Evolutionary conservation across 2,888 invertebrate genomes (phyloP), one percentile per base, ranked within the genome.

Genomic region (Tholera decimalis): DNA sequence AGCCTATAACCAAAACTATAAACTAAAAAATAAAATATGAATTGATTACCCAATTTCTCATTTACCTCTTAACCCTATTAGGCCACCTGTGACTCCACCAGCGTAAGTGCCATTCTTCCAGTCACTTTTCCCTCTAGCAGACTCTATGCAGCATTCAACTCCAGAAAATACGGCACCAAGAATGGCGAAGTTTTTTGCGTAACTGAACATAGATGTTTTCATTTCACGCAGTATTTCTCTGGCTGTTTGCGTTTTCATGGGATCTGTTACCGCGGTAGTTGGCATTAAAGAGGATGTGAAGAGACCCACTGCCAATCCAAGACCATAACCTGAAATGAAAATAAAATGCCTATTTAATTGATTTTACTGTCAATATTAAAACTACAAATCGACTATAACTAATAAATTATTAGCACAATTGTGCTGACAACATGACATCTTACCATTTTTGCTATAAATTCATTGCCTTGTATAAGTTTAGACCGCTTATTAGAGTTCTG

Each of bases 281-380:
- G 99, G 99, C 94, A 99, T 99, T 8, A 99, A 98, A 59, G 99
- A 99, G 0, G 99, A 98, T 43, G 99, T 98, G 90, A 99, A 99
- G 26, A 99, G 94, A 80, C 99, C 99, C 79, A 99, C 98, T 0
- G 98, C 99, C 61, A 98, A 98, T 56, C 99, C 99, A 74, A 99
- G 96, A 41, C 98, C 99, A 93, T 98, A 99, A 50, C 99, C 99
- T 99, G 87, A 60, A 85, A 83, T 51, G 9, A 41, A 7, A 49
- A 37, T 8, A 46, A 15, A 18, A 28, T 3, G 8, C 4, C 0
- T 22, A 11, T 18, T 24, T 5, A 15, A 53, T n/a, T 37, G 8
- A 18, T 13, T 8, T 33, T n/a, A n/a, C n/a, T n/a, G n/a, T n/a
- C n/a, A n/a, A n/a, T n/a, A n/a, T n/a, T n/a, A n/a, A n/a, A n/a